These are phyloP conservation scores for Bombycilla garrulus DNA, from an alignment of 2,113 vertebrate species.

Conservation along the genomic window DNA sequence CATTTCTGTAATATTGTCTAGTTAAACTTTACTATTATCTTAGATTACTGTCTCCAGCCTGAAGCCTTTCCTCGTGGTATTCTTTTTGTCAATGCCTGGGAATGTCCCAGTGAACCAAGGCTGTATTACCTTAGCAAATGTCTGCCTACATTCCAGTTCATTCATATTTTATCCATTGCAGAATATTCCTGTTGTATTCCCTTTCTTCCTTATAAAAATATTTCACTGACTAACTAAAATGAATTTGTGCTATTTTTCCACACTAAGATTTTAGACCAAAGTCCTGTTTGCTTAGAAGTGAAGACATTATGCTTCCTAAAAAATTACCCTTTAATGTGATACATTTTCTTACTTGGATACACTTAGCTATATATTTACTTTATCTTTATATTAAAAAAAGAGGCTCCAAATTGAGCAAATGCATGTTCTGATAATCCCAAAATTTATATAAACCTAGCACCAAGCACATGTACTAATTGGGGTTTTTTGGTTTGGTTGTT, in stretches of 20 bases:
- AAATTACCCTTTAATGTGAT: neutral
- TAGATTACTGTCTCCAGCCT: neutral
- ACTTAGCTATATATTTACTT: neutral
- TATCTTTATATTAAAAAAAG: neutral
- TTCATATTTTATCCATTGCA: neutral
- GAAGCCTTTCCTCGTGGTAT: neutral
- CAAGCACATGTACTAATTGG: neutral
- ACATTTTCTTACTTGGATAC: neutral
- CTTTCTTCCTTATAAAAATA: neutral
- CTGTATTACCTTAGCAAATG: neutral
- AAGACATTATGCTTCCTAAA: neutral
- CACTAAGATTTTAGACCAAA: neutral
- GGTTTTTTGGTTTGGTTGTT: neutral
- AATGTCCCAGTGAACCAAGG: neutral
- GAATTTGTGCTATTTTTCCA: neutral
- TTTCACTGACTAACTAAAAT: neutral
- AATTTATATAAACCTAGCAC: neutral
- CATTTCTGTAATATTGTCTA: neutral
- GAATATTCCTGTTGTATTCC: neutral
- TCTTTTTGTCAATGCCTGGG: neutral
- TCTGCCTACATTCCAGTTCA: neutral
- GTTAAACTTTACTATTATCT: neutral
- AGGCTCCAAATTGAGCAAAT: neutral
- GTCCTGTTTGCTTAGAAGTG: neutral
- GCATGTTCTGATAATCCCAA: neutral